Evolutionary conservation across 1,140 invertebrate genomes (phyloP).

Genomic region (Rhyacophila brunnea): DNA sequence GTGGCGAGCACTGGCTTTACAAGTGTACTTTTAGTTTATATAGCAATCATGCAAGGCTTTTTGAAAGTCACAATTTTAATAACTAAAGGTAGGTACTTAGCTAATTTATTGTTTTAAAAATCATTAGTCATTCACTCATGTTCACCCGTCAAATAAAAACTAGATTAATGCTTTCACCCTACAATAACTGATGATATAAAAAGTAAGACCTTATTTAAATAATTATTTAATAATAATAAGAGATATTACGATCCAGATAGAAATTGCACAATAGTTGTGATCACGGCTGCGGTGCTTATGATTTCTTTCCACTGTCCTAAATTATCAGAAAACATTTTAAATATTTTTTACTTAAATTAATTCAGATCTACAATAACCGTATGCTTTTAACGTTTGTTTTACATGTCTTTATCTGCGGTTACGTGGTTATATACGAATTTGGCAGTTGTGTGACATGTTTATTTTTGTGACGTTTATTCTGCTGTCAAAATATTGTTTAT

Average conservation of each 20-base stretch:
- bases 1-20: too few species aligned
- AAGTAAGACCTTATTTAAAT: neutral
- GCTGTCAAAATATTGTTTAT: too few species aligned
- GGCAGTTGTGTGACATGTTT: neutral
- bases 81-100: too few species aligned
- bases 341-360: neutral
- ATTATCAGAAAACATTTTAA: neutral
- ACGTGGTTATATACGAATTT: neutral
- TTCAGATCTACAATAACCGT: neutral
- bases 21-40: too few species aligned
- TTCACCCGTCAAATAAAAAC: too few species aligned
- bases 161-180: neutral
- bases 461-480: too few species aligned
- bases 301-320: constrained; percentile 2
- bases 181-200: constrained; percentile 6
- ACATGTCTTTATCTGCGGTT: neutral
- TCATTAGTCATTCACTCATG: too few species aligned
- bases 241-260: constrained; percentile 64
- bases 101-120: too few species aligned
- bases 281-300: constrained; percentile 56
- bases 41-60: too few species aligned
- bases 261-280: constrained; percentile 69
- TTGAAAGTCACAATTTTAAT: too few species aligned
- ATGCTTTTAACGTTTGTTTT: neutral
- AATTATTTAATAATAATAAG: constrained; percentile 19